A percentile compares a stretch with the other conserved stretches of the same genome.
phyloP scores from a whole-genome alignment of 2,888 invertebrate genomes.

The Polyommatus icarus region DNA sequence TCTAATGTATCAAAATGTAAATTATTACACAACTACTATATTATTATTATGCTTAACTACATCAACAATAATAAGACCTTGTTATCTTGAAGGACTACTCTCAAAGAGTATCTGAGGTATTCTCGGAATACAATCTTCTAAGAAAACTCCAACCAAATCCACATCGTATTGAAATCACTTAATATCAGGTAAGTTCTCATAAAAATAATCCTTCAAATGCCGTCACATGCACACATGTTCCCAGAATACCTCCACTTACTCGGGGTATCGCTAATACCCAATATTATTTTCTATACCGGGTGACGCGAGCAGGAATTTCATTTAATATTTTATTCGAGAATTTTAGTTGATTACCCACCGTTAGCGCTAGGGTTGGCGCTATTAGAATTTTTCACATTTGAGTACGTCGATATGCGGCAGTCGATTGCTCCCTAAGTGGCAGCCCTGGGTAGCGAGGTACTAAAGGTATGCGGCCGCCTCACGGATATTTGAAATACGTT shows the following conservation, averaged over 20 bases:
- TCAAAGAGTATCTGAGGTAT: too few species aligned
- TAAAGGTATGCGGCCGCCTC: slow-evolving; percentile 55
- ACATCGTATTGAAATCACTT: neutral
- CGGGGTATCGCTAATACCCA: neutral
- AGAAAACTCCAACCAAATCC: neutral
- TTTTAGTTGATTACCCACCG: slow-evolving; percentile 65
- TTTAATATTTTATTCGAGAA: slow-evolving; percentile 63
- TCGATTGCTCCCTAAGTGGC: neutral
- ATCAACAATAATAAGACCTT: too few species aligned
- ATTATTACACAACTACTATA: too few species aligned
- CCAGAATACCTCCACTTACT: neutral
- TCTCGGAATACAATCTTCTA: too few species aligned
- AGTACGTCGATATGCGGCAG: neutral
- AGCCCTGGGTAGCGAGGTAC: slow-evolving; percentile 39
- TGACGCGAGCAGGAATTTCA: slow-evolving; percentile 48
- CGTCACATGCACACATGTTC: slow-evolving; percentile 5
- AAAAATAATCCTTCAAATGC: slow-evolving; percentile 12
- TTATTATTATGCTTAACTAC: too few species aligned
- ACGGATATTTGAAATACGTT: slow-evolving; percentile 71
- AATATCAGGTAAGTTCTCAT: slow-evolving; percentile 2
- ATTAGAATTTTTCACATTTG: neutral
- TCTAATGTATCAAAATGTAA: too few species aligned
- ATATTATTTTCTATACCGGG: slow-evolving; percentile 30
- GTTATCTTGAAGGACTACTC: too few species aligned
- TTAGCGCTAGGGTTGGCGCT: slow-evolving; percentile 39